These are phyloP conservation scores for Cyphomyrmex costatus DNA, from an alignment of 1,140 invertebrate genomes.

Conservation along the genomic window DNA sequence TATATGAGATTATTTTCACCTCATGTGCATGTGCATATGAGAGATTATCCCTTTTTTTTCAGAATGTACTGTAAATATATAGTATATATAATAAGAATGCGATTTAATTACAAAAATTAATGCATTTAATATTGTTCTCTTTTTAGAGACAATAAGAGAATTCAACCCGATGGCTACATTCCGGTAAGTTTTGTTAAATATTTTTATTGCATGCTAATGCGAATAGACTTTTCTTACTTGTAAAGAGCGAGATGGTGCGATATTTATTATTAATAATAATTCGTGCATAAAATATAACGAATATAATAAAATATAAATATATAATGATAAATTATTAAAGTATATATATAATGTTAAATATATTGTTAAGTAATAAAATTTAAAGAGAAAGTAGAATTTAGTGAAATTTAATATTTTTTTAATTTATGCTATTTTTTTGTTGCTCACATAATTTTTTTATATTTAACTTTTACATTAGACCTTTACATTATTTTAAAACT, in stretches of 20 bases:
- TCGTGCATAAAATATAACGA: not conserved
- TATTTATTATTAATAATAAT: conserved; percentile 1
- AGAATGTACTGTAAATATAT: not conserved
- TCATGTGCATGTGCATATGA: no score
- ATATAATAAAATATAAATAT: conserved; percentile 15
- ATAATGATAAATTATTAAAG: not conserved
- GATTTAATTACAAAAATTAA: conserved; percentile 45
- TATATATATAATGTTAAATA: conserved; percentile 7
- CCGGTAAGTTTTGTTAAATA: conserved; percentile 81
- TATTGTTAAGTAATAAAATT: conserved; percentile 4
- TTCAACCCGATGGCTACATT: conserved; percentile 86
- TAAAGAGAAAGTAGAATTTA: not conserved
- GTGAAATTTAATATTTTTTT: not conserved
- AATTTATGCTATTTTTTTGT: not conserved
- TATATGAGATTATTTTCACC: no score
- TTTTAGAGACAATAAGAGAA: conserved; percentile 83
- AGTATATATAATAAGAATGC: conserved; percentile 31
- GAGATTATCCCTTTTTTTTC: no score
- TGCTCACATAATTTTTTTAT: not conserved
- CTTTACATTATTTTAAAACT: not conserved
- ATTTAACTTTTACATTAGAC: not conserved
- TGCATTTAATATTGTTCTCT: conserved; percentile 36
- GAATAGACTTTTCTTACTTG: not conserved
- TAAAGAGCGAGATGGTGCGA: not conserved
- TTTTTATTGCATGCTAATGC: conserved; percentile 1